Base-by-base conservation (phyloP, 2,888 invertebrate genomes). In the Copidosoma aretas region DNA sequence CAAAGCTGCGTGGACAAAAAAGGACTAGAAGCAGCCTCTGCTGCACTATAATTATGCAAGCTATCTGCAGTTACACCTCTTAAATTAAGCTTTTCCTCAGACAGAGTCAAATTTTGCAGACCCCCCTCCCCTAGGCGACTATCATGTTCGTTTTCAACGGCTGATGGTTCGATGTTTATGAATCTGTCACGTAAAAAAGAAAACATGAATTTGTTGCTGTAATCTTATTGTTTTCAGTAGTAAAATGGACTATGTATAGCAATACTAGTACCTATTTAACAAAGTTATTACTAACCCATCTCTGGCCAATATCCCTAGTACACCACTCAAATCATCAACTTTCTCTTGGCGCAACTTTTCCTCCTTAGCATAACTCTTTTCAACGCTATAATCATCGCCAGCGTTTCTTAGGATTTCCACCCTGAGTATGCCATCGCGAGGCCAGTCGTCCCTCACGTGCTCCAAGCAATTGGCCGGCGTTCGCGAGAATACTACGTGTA, bases 391-490 rank as follows among this genome's bases (percentile, higher is more conserved):
- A 82, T 91, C 91, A 65, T 90, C 88, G 3, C 87, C 87, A 17
- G 89, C 88, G 81, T 91, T 91, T 74, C 89, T 86, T 64, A 92
- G 84, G 77, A 97, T 94, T 85, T 97, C 97, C 17, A 97, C 95
- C 72, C 97, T 86, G 21, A 99, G 86, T 75, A 99, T 95, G 5
- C 98, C 98, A 84, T 97, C 94, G 71, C 95, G 87, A 0, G 98
- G 98, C 98, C 98, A 99, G 15, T 91, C 90, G 74, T 92, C 89
- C 80, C 92, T 90, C 43, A 97, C 90, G 82, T 94, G 91, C 81
- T 94, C 91, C 76, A 99, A 87, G 83, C 99, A 99, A 77, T 95
- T 95, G 64, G 95, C 93, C 10, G 98, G 97, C 71, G 94, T 90
- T 79, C 94, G 90, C 57, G 96, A 94, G 84, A 98, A 97, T 72